Evolutionary conservation across 2,797 vertebrate genomes (phyloP), one percentile per base, ranked within the genome.

Genomic region (Harpagifer antarcticus): DNA sequence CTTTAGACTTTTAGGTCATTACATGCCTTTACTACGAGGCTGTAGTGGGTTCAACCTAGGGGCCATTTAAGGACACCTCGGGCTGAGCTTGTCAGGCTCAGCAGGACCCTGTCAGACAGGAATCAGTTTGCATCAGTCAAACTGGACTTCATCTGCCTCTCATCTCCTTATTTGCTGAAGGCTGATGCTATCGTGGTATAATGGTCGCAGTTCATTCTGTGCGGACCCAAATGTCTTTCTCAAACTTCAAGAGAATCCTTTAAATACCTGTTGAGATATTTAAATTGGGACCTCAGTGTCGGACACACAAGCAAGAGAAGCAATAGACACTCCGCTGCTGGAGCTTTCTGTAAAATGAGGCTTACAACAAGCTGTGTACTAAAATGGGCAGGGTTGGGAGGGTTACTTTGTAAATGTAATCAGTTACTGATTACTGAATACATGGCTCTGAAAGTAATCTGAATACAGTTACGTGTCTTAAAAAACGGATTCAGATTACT

Each of bases 291-390:
- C 11, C 17, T n/a, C 12, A 53, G 60, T 50, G 40, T 31, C 47
- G 49, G 19, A 55, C 3, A 23, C 55, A 55, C 42, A 68, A 31
- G 27, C 37, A 12, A 48, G 11, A 42, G 17, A 20, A 23, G 15
- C 9, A 70, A 16, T 40, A 73, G 52, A 40, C 33, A 52, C 50
- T 27, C 27, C 27, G 4, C 27, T 27, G 27, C 27, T 27, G 27
- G 27, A 43, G 14, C 19, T 23, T 45, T 68, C 48, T 31, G 57
- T 69, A 62, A 78, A 83, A 44, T 74, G 44, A 78, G 72, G 33
- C 52, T 44, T 37, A 57, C 78, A 74, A 83, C 74, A 79, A 57
- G n/a, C 17, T 43, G 48, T 58, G 27, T 56, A 60, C 61, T 14
- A 78, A 63, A 68, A 61, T 49, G 76, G 20, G 20, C 20, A 23